Base-by-base conservation (phyloP, 2,113 vertebrate genomes). In the Spea bombifrons region DNA sequence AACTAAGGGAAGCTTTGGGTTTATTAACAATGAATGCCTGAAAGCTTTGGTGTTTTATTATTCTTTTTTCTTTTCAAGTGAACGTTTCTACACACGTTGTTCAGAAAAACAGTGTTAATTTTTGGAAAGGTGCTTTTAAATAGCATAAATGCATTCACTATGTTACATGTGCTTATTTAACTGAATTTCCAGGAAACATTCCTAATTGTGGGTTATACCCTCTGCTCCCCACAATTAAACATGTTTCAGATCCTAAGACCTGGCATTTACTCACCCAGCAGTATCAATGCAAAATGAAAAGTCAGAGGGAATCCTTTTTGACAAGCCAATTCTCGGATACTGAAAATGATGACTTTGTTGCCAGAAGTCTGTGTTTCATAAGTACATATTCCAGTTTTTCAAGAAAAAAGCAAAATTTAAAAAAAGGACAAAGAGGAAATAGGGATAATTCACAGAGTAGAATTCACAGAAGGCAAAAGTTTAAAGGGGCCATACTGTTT, bases 301-400 rank as follows among this genome's bases (percentile, higher is more conserved):
- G 9, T 70, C 55, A 47, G 46, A 70, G 75, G 75, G 55, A 77
- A 77, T 77, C 75, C 67, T 61, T 48, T 77, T 47, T 30, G 55
- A 70, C 55, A 61, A 53, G 66, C 68, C n/a, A 13, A 61, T 76
- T 76, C 46, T 69, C 50, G 69, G 48, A 76, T 66, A 76, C 15
- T 70, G 66, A 48, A 69, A 55, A 46, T 70, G 52, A 53, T 69
- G 61, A 76, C 53, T 70, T 30, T 48, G 47, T 15, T 70, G 75
- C 66, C 66, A 77, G 55, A 77, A 70, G 45, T 70, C 75, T 70
- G 66, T 46, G 44, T 15, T 77, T 63, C 17, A 63, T 63, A 70
- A 71, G 63, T 77, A 77, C 55, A 53, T 49, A 63, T 70, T 77
- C 70, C 67, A 77, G 10, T 65, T 12, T 45, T 77, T 77, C 57